A percentile compares a stretch with the other conserved stretches of the same genome.
Evolutionary conservation across 1,140 invertebrate species (phyloP).

Genomic region (Asbolus verrucosus): DNA sequence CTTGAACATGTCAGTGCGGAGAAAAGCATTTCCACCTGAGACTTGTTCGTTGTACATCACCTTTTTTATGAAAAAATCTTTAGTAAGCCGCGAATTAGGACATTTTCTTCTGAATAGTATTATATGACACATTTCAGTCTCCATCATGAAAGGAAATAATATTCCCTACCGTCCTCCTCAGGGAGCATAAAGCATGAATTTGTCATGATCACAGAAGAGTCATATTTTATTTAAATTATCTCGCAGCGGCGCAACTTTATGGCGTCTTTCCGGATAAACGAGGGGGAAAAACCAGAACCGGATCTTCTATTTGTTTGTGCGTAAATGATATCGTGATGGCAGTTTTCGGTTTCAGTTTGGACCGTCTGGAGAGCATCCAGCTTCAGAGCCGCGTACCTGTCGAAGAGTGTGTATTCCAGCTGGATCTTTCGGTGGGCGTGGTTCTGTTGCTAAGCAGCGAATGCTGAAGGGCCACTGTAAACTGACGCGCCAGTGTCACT

Average conservation of each 20-base stretch:
- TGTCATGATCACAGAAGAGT: neutral
- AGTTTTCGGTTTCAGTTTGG: slow-evolving; percentile 1
- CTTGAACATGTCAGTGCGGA: too few relatives aligned
- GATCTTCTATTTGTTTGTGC: slow-evolving; percentile 35
- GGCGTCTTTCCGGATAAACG: neutral
- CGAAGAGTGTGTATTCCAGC: slow-evolving; percentile 35
- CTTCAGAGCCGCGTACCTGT: slow-evolving; percentile 6
- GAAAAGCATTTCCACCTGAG: too few relatives aligned
- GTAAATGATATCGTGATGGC: neutral
- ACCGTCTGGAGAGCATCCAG: slow-evolving; percentile 27
- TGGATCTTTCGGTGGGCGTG: slow-evolving; percentile 51
- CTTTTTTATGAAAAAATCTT: neutral
- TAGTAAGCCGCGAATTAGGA: neutral
- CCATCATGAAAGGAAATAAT: slow-evolving; percentile 16
- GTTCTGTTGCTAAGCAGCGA: slow-evolving; percentile 54
- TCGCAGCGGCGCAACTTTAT: slow-evolving; percentile 7
- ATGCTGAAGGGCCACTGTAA: slow-evolving; percentile 52
- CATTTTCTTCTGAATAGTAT: neutral
- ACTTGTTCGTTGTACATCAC: too few relatives aligned
- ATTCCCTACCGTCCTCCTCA: neutral
- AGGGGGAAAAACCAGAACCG: neutral
- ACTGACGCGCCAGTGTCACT: slow-evolving; percentile 51
- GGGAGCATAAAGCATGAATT: slow-evolving; percentile 4
- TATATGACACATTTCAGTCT: slow-evolving; percentile 2
- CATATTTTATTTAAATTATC: slow-evolving; percentile 7